These are phyloP conservation scores for Griposia aprilina DNA, from an alignment of 2,888 invertebrate genomes.

Conservation along the genomic window DNA sequence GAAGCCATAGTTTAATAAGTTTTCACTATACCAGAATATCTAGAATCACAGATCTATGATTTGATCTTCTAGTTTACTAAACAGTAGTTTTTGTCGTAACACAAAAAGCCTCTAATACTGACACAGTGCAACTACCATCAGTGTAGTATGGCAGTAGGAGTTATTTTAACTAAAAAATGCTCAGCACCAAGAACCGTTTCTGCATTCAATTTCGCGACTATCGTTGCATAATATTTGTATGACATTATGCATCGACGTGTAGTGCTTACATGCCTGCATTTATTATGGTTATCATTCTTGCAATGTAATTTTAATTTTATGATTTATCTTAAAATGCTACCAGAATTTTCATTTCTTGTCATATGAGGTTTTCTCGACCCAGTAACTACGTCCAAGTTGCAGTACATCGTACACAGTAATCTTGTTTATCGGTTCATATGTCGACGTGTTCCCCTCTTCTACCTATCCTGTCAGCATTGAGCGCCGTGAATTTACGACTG, in stretches of 20 bases:
- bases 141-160: background rate
- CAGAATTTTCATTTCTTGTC: background rate
- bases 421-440: conserved; percentile 75
- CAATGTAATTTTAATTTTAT: background rate
- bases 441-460: conserved; percentile 64
- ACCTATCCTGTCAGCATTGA: conserved; percentile 56
- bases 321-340: background rate
- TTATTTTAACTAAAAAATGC: background rate
- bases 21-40: background rate
- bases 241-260: conserved; percentile 21
- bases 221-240: conserved; percentile 17
- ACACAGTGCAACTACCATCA: background rate
- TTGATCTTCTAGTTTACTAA: background rate
- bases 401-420: conserved; percentile 64
- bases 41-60: background rate
- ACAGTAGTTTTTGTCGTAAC: background rate
- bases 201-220: conserved; percentile 1
- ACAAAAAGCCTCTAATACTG: background rate
- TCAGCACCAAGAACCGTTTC: background rate
- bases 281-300: background rate
- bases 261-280: background rate
- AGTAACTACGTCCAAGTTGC: conserved; percentile 23
- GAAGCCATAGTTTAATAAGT: too few species aligned
- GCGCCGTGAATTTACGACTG: conserved; percentile 71
- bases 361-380: background rate